Conservation (phyloP, 2,888 invertebrate species). For the Phymatocera aterrima region DNA sequence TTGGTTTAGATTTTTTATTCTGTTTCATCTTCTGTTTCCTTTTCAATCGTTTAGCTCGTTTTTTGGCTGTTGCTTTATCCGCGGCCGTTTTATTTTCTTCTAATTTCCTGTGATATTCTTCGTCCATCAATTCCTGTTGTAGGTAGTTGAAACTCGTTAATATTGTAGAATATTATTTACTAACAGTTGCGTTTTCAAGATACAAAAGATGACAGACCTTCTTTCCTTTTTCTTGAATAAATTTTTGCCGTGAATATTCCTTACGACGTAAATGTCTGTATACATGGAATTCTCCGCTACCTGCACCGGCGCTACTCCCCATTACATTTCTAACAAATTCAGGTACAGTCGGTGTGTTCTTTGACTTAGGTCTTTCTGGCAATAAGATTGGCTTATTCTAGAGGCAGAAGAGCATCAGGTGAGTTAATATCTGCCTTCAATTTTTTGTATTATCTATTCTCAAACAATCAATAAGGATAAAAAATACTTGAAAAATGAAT, state of each 20-base stretch:
- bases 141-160: no score
- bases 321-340: constrained; percentile 99
- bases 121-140: constrained; percentile 91
- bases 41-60: constrained; percentile 91
- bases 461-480: no score
- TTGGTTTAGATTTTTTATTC: constrained; percentile 60
- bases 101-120: constrained; percentile 87
- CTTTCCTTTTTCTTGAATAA: constrained; percentile 91
- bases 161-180: no score
- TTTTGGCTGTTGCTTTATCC: constrained; percentile 92
- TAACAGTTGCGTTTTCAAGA: no score
- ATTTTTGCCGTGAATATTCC: constrained; percentile 97
- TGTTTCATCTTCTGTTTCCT: constrained; percentile 75
- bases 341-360: constrained; percentile 87
- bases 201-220: constrained; percentile 79
- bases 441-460: no score
- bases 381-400: constrained; percentile 94
- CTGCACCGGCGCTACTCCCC: constrained; percentile 99
- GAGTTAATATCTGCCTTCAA: neutral
- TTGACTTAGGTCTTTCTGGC: constrained; percentile 88
- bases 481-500: no score
- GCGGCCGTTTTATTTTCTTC: constrained; percentile 84
- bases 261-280: constrained; percentile 96
- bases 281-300: constrained; percentile 99
- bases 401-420: constrained; percentile 45